Conservation (phyloP, 2,888 invertebrate genomes). For the Cacoxenus indagator region DNA sequence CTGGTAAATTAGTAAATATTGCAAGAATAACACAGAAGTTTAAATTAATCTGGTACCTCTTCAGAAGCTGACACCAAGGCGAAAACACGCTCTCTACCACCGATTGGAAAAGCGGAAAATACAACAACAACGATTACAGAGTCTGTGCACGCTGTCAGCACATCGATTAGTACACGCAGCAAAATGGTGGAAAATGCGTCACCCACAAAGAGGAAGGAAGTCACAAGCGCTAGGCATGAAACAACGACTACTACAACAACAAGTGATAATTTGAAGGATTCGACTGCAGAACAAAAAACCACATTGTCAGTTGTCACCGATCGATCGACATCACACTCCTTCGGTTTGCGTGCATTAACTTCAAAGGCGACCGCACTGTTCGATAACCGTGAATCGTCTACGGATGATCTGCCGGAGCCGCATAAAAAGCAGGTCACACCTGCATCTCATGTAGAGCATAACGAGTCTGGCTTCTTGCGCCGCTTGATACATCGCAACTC, state of each 20-base stretch:
- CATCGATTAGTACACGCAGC: conserved; percentile 30
- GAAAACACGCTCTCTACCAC: conserved; percentile 69
- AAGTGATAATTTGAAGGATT: not conserved
- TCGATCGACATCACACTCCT: conserved; percentile 27
- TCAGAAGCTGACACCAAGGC: conserved; percentile 54
- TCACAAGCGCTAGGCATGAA: conserved; percentile 2
- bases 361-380: conserved; percentile 51
- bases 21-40: not conserved
- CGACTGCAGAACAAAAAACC: not conserved
- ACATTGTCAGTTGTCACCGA: too few species aligned
- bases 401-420: conserved; percentile 56
- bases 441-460: too few species aligned
- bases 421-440: not conserved
- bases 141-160: conserved; percentile 20
- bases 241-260: conserved; percentile 18
- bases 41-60: not conserved
- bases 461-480: conserved; percentile 77
- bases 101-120: conserved; percentile 59
- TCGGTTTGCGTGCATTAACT: conserved; percentile 51
- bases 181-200: conserved; percentile 41
- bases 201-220: conserved; percentile 8
- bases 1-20: not conserved
- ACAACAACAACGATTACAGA: conserved; percentile 25
- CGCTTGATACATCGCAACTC: conserved; percentile 79
- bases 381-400: conserved; percentile 50